phyloP scores from a whole-genome alignment of 2,797 vertebrate genomes.

The Lerista edwardsae region DNA sequence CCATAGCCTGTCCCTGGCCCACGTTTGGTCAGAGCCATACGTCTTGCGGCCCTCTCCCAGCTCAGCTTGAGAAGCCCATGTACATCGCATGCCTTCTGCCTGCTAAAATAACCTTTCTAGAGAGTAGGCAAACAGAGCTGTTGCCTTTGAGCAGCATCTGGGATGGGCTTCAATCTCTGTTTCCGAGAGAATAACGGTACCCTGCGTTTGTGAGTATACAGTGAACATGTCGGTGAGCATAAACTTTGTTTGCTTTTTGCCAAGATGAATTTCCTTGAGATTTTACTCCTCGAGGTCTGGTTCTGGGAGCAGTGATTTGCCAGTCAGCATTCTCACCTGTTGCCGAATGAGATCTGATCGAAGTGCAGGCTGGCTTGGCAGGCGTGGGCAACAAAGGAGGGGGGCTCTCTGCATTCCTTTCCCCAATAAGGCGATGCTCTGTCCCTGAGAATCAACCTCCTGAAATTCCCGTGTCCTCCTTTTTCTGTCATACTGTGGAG shows the following conservation, averaged over 20 bases:
- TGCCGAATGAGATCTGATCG: neutral
- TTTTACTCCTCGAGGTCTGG: neutral
- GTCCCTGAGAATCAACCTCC: neutral
- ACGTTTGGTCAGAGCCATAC: conserved; percentile 27
- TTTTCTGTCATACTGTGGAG: neutral
- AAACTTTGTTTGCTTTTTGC: neutral
- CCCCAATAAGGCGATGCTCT: neutral
- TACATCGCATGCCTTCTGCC: neutral
- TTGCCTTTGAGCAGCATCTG: neutral
- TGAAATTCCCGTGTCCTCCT: neutral
- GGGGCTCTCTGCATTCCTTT: neutral
- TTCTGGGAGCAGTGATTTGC: no score
- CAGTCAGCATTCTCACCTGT: neutral
- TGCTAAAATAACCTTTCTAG: conserved; percentile 4
- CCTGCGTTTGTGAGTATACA: no score
- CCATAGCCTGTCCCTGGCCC: neutral
- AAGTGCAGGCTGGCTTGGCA: neutral
- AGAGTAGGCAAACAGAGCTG: neutral
- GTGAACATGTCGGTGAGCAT: neutral
- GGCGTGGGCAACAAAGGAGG: neutral
- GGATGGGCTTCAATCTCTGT: neutral
- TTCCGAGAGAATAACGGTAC: no score
- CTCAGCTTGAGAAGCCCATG: conserved; percentile 17
- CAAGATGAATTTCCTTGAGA: neutral
- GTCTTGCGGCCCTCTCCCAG: conserved; percentile 24